Conservation (phyloP, 2,888 invertebrate genomes). For the Camptogramma bilineatum region DNA sequence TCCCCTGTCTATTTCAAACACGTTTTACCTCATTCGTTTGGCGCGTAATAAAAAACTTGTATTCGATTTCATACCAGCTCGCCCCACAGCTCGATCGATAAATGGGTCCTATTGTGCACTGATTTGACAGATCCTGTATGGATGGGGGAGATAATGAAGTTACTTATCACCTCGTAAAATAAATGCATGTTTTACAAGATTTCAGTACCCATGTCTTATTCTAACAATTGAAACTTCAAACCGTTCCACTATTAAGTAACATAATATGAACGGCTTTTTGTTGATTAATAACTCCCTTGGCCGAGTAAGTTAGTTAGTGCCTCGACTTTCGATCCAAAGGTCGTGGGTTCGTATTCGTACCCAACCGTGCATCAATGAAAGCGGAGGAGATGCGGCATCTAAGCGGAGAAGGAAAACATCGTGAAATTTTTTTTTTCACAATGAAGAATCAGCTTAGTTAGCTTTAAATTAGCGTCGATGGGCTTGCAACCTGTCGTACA, state of each 20-base stretch:
- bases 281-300: constrained; percentile 3
- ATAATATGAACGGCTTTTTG: constrained; percentile 1
- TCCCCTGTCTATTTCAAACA: constrained; percentile 85
- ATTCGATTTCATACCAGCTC: constrained; percentile 73
- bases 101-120: constrained; percentile 56
- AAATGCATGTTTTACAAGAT: constrained; percentile 19
- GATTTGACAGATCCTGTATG: constrained; percentile 68
- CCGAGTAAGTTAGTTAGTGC: no score
- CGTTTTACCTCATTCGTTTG: constrained; percentile 84
- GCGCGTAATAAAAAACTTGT: constrained; percentile 80
- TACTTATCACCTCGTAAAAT: constrained; percentile 40
- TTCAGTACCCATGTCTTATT: constrained; percentile 3
- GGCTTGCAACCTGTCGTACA: no score
- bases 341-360: no score
- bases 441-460: no score
- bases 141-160: constrained; percentile 48
- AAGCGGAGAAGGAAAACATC: no score
- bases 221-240: not conserved
- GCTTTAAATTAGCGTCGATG: no score
- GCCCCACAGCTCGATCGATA: constrained; percentile 66
- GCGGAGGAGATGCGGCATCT: no score
- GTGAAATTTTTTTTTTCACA: no score
- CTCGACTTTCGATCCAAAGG: no score
- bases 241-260: not conserved
- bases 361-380: no score